Conservation (phyloP, 1,140 invertebrate genomes). For the Paralvinella palmiformis region DNA sequence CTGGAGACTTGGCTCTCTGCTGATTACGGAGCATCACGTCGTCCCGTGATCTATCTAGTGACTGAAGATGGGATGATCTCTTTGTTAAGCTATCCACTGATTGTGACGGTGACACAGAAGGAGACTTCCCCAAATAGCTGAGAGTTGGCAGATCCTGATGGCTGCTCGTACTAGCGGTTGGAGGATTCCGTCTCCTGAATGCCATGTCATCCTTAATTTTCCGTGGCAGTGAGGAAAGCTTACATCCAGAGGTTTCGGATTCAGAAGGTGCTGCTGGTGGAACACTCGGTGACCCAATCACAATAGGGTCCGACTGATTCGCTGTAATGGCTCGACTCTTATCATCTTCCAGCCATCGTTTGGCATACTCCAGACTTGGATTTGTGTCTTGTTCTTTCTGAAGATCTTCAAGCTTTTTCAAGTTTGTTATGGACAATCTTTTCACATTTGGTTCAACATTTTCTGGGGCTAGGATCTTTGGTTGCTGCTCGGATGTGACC, state of each 20-base stretch:
- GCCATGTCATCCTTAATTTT: constrained; percentile 16
- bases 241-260: neutral
- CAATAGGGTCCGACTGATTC: neutral
- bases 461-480: neutral
- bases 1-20: constrained; percentile 1
- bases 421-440: constrained; percentile 5
- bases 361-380: constrained; percentile 17
- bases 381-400: constrained; percentile 5
- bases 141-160: neutral
- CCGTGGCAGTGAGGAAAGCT: neutral
- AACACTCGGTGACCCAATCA: no score
- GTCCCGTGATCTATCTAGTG: neutral
- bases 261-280: neutral
- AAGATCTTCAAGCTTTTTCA: constrained; percentile 7
- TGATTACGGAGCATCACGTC: no score
- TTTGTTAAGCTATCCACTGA: neutral
- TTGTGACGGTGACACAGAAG: neutral
- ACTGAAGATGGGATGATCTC: neutral
- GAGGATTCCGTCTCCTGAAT: constrained; percentile 3
- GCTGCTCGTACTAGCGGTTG: constrained; percentile 2
- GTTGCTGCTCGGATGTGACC: neutral
- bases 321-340: neutral
- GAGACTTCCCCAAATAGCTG: neutral
- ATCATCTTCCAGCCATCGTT: constrained; percentile 10
- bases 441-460: neutral